Base-by-base conservation (phyloP, 2,797 vertebrate species). In the Varecia variegata region DNA sequence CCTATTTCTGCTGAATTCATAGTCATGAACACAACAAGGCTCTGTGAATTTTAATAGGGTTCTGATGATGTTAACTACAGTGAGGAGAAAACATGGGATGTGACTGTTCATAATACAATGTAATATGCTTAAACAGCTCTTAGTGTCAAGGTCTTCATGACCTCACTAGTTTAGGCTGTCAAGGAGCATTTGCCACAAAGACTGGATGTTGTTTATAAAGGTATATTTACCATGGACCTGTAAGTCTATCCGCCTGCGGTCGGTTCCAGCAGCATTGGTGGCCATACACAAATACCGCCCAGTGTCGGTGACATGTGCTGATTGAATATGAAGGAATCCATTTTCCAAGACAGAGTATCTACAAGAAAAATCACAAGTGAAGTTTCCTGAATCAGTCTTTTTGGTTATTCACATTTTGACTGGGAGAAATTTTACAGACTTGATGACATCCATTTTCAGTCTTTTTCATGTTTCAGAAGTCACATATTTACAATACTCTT, bases 281-380 rank as follows among this genome's bases (percentile, higher is more conserved):
- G 99, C 99, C 99, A 99, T 99, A 82, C 99, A 99, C 97, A 99
- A 96, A 38, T 99, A 99, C 30, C 99, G 98, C 1, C 99, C 99
- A 0, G 99, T 99, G 95, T 99, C 99, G 0, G 98, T 98, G 89
- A 99, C 98, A 23, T 99, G 99, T 17, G 99, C 98, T 7, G 99
- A 98, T 58, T 97, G 97, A 97, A 99, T 99, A 88, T 95, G 99
- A 56, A 99, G 98, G 65, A 99, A 99, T 3, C 99, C 99, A 10
- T 99, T 99, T 93, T 99, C 98, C 86, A 98, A 93, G 96, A 99
- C 89, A 0, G 95, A 98, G 91, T 99, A 99, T 96, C 99, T 99
- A 98, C 56, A 98, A 98, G 50, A 98, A 79, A 97, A 56, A 43
- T 9, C 68, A 95, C 2, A 81, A 0, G 1, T 2, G 56, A 96